Evolutionary conservation across 2,113 vertebrate species (phyloP), one percentile per base, ranked within the genome.

Genomic region (Chelonoidis abingdonii): DNA sequence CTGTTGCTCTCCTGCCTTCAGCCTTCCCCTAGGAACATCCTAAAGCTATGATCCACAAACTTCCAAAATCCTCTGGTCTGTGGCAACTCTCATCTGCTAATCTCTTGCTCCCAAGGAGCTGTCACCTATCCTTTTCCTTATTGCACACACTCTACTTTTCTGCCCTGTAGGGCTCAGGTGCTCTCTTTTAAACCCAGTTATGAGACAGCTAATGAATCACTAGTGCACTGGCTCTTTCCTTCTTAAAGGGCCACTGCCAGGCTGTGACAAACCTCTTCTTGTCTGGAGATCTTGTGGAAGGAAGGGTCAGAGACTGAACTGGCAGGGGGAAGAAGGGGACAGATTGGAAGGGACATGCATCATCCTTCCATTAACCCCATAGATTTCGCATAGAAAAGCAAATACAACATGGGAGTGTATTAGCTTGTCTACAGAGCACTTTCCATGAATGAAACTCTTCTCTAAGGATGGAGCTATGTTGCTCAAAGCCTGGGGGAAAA

Each of bases 291-390:
- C 50, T n/a, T 35, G 22, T 50, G 57, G 13, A 83, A 3, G 9
- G 14, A 69, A 2, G 3, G 14, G 38, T 17, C 57, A 78, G 8
- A 3, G 7, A 27, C 31, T 49, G 21, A 1, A 8, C 38, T 3
- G 41, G 3, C 1, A 76, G 47, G 57, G 59, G 14, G 49, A 88
- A 24, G 17, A 35, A 83, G 78, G 16, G 59, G 6, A 57, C n/a
- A 86, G 59, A 31, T 29, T 2, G 38, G 2, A 2, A 24, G 38
- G 0, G 0, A 1, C 13, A 59, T 41, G 17, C 87, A 8, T 52
- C 82, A 56, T 29, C 5, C 27, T 91, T 88, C 5, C 10, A 19
- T 82, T 3, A 25, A 75, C 4, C 5, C 17, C 35, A 2, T 56
- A 38, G 17, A 44, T 10, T 76, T 76, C 27, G 54, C 19, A 86